A percentile compares a stretch with the other conserved stretches of the same genome.
Conservation (phyloP, 2,113 vertebrate species). For the Leiothrix lutea region DNA sequence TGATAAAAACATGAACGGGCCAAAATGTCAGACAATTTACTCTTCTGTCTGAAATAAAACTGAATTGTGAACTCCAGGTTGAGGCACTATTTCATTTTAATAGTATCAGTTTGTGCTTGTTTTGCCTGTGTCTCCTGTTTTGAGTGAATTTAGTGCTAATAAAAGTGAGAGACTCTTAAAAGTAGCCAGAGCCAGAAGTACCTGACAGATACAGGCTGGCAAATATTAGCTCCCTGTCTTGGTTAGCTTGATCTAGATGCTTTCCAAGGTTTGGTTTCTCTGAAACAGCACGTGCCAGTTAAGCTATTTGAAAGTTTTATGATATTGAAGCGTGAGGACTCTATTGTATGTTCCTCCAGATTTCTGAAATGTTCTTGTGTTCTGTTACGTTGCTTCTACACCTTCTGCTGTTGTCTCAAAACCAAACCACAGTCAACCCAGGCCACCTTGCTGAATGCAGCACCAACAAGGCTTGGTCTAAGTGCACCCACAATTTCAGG, state of each 20-base stretch:
- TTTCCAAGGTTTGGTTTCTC: neutral
- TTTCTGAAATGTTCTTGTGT: neutral
- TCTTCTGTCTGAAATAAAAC: constrained; percentile 43
- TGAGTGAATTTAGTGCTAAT: constrained; percentile 52
- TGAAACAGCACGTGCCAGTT: neutral
- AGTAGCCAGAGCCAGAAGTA: neutral
- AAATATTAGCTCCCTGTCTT: neutral
- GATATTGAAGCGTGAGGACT: neutral
- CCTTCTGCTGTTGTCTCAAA: neutral
- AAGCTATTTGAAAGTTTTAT: neutral
- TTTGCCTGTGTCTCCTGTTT: neutral
- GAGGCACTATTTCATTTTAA: constrained; percentile 53
- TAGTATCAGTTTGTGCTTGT: constrained; percentile 7
- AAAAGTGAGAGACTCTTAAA: constrained; percentile 41
- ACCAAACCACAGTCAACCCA: neutral
- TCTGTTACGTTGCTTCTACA: neutral
- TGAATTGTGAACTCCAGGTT: constrained; percentile 30
- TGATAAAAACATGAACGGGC: constrained; percentile 12
- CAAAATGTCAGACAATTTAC: constrained; percentile 43
- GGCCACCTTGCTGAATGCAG: neutral
- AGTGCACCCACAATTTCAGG: neutral
- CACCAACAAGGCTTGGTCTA: neutral
- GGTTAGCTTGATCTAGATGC: neutral
- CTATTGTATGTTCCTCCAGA: neutral
- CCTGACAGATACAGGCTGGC: neutral